Percentiles rank a stretch among this genome's conserved stretches.
These are phyloP conservation scores for Crypturellus tataupa DNA, from an alignment of 2,797 vertebrate genomes.

Conservation along the genomic window DNA sequence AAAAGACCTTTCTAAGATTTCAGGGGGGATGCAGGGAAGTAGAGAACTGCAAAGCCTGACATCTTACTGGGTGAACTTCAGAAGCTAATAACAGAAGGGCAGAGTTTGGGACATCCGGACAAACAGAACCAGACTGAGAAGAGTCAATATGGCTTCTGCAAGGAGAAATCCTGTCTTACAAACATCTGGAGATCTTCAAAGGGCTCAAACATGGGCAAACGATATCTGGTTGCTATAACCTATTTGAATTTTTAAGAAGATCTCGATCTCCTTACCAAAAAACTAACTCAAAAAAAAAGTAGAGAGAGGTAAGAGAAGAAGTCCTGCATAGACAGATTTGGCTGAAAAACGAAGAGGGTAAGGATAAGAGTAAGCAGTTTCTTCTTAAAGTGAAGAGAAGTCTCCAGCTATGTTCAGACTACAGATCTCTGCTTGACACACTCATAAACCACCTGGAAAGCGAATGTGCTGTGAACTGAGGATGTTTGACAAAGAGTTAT, in stretches of 20 bases:
- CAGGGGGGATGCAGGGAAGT: background rate
- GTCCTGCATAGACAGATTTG: background rate
- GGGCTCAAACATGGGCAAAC: background rate
- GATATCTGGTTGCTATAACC: background rate
- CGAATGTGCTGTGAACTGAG: fast-evolving
- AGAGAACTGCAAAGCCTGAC: background rate
- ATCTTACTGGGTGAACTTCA: background rate
- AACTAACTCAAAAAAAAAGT: background rate
- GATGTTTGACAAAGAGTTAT: background rate
- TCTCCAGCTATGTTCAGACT: background rate
- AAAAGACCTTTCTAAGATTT: background rate
- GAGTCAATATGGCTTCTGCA: fast-evolving
- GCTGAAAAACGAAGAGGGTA: background rate
- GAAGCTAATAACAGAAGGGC: background rate
- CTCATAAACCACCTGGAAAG: background rate
- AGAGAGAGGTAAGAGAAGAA: background rate
- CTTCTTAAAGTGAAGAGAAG: background rate
- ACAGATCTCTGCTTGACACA: background rate
- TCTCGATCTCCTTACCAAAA: background rate
- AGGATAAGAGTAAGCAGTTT: background rate
- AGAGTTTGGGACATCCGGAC: background rate
- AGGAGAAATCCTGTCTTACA: background rate
- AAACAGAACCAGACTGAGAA: background rate
- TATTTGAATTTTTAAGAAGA: background rate
- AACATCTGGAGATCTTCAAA: background rate